phyloP scores from a whole-genome alignment of 2,113 vertebrate genomes.

The Cromileptes altivelis region DNA sequence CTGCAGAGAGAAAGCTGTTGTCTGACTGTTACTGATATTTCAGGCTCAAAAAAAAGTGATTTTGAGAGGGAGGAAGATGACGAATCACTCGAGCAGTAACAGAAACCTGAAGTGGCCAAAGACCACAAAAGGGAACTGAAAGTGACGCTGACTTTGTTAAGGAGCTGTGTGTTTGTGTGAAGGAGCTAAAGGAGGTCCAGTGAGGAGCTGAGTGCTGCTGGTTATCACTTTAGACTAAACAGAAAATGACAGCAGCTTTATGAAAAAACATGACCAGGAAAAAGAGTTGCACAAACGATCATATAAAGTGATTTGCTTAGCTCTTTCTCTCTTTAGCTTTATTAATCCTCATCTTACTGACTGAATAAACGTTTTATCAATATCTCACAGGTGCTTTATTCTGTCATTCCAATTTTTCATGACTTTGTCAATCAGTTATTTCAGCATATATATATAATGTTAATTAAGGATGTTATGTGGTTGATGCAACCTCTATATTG shows the following conservation, averaged over 20 bases:
- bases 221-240: slow-evolving; percentile 33
- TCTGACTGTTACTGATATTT: not conserved
- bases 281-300: not conserved
- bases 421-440: too few relatives aligned
- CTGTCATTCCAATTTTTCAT: too few relatives aligned
- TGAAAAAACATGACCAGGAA: slow-evolving; percentile 17
- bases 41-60: not conserved
- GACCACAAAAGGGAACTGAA: slow-evolving; percentile 20
- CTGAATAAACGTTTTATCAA: too few relatives aligned
- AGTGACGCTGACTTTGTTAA: slow-evolving; percentile 27
- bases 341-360: too few relatives aligned
- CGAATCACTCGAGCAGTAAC: not conserved
- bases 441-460: too few relatives aligned
- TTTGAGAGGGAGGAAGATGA: slow-evolving; percentile 11
- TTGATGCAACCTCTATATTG: too few relatives aligned
- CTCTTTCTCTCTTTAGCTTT: not conserved
- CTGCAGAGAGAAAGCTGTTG: not conserved
- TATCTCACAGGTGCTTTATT: too few relatives aligned
- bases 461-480: too few relatives aligned
- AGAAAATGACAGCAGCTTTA: slow-evolving; percentile 30
- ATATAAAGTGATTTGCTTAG: not conserved
- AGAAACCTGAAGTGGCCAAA: not conserved
- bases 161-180: not conserved
- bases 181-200: slow-evolving; percentile 22
- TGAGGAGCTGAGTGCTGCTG: slow-evolving; percentile 4